Percentiles rank a stretch among this genome's conserved stretches.
These are phyloP conservation scores for Pomatorhinus ruficollis DNA, from an alignment of 2,113 vertebrate species.

Conservation along the genomic window DNA sequence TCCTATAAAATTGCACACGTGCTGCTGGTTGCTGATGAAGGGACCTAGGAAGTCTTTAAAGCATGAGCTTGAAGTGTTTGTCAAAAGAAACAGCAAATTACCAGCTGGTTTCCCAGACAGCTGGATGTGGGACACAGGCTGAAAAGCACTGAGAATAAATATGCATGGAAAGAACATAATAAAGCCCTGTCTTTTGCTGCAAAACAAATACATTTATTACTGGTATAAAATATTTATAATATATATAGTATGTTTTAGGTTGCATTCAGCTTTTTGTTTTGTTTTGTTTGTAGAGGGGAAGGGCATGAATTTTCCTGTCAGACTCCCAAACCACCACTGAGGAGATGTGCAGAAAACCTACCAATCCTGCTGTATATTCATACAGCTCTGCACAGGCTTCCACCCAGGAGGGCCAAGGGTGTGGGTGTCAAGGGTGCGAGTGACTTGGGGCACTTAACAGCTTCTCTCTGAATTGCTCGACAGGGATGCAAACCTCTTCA, in stretches of 20 bases:
- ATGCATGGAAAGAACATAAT: not conserved
- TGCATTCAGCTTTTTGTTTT: not conserved
- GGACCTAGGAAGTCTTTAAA: not conserved
- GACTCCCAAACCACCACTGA: not conserved
- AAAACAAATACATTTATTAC: not conserved
- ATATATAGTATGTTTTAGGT: not conserved
- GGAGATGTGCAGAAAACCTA: not conserved
- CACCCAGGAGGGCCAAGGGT: not conserved
- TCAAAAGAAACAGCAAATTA: constrained; percentile 7
- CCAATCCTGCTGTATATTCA: not conserved
- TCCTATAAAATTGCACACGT: not conserved
- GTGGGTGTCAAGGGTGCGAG: not conserved
- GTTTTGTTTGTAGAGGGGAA: not conserved
- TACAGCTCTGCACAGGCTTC: not conserved
- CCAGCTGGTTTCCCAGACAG: not conserved
- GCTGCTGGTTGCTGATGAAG: not conserved
- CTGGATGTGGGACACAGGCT: not conserved
- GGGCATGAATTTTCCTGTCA: not conserved
- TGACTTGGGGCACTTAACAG: not conserved
- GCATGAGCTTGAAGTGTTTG: not conserved
- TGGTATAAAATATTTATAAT: not conserved
- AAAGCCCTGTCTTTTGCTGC: not conserved
- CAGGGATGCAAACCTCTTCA: not conserved
- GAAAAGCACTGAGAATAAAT: not conserved
- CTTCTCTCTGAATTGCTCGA: not conserved